Evolutionary conservation across 2,113 vertebrate species (phyloP), one percentile per base, ranked within the genome.

Genomic region (Serilophus lunatus): DNA sequence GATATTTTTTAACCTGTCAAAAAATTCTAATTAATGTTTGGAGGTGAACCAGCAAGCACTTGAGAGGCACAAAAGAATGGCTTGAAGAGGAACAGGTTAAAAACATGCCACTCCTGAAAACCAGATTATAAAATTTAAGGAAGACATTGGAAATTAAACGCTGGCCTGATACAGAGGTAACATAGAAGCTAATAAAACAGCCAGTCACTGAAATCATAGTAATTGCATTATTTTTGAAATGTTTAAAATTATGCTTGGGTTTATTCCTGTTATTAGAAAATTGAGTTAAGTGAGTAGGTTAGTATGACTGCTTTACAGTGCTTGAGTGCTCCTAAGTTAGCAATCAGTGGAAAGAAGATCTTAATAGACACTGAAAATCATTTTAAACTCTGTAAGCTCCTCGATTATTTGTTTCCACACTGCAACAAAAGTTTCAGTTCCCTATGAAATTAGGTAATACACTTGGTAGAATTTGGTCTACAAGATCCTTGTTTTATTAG

Each of bases 191-290:
- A 82, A 8, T 64, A 49, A 65, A 84, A 29, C 15, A 40, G 31
- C 3, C 3, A 80, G 26, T 50, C 7, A 3, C 3, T 18, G 50
- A 15, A 45, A 49, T 9, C 11, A 26, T 0, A 1, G 22, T 36
- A 50, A 25, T 65, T 17, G 40, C 15, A 28, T 60, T 36, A 10
- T 56, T 86, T 88, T 40, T 53, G 1, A 74, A 90, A 61, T 24
- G 23, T 35, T 88, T 83, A 65, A 74, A 47, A 2, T 75, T 56
- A 18, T 7, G 4, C 26, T 83, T 78, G 29, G 3, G 7, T 56
- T 82, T 45, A 33, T 72, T 80, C 24, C 35, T 78, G 20, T 56
- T 50, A 3, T 33, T 44, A 84, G 59, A 70, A 70, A 88, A 69
- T 2, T 13, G 33, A 86, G 12, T 28, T 50, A 50, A 77, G 16